Percentiles rank a stretch among this genome's conserved stretches.
phyloP scores from a whole-genome alignment of 1,140 invertebrate genomes.

The Euglossa dilemma region DNA sequence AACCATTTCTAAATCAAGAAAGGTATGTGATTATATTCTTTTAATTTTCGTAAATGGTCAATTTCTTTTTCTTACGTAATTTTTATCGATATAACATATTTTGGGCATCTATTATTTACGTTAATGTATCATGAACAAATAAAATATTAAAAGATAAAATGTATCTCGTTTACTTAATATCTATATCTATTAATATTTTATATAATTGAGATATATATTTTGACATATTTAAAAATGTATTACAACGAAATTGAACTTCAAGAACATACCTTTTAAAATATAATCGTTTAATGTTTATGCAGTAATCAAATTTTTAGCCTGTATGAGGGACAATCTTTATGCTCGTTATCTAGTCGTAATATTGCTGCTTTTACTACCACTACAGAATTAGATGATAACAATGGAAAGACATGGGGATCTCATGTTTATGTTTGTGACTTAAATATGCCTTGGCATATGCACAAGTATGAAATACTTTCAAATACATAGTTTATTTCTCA shows the following conservation, averaged over 20 bases:
- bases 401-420: conserved; percentile 87
- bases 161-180: background rate
- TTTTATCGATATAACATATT: background rate
- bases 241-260: background rate
- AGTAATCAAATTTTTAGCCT: conserved; percentile 73
- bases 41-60: background rate
- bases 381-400: conserved; percentile 86
- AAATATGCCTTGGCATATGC: conserved; percentile 91
- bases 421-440: conserved; percentile 94
- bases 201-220: background rate
- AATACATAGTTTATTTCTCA: conserved; percentile 5
- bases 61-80: background rate
- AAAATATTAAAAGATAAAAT: background rate
- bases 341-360: conserved; percentile 90
- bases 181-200: background rate
- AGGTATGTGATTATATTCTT: conserved; percentile 73
- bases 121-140: background rate
- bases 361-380: conserved; percentile 91
- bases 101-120: background rate
- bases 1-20: conserved; percentile 82
- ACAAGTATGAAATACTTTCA: conserved; percentile 85
- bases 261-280: conserved; percentile 19
- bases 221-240: background rate
- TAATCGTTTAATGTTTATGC: conserved; percentile 18
- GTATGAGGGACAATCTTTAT: conserved; percentile 83